phyloP scores from a whole-genome alignment of 2,113 vertebrate species.

The Lepus europaeus region DNA sequence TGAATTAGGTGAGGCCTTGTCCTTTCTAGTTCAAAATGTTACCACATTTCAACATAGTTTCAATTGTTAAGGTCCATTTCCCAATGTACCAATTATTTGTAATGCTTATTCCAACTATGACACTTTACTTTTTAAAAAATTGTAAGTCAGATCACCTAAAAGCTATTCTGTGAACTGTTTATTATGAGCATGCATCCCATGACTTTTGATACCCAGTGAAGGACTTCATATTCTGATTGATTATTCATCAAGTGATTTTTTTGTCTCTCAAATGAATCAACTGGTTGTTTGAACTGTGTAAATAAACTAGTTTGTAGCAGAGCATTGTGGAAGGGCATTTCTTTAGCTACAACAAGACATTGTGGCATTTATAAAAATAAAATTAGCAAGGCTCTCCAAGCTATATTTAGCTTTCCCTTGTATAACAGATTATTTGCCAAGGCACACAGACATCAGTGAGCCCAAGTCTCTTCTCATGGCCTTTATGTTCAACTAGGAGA shows the following conservation, averaged over 20 bases:
- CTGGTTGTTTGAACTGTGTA: neutral
- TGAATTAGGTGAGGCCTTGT: neutral
- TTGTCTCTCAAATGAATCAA: neutral
- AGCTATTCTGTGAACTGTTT: neutral
- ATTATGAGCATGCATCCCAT: neutral
- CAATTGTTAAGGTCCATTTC: constrained; percentile 5
- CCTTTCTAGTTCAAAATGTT: constrained; percentile 35
- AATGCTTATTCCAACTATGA: constrained; percentile 17
- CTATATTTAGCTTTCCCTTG: constrained; percentile 45
- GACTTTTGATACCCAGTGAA: neutral
- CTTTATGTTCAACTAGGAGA: constrained; percentile 1
- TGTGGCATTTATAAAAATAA: constrained; percentile 57
- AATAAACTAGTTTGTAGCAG: constrained; percentile 27
- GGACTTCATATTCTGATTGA: neutral
- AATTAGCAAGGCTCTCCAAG: constrained; percentile 9
- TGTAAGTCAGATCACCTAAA: neutral
- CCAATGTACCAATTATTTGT: constrained; percentile 5
- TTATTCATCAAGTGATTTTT: neutral
- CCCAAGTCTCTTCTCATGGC: neutral
- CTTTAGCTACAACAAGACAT: constrained; percentile 14
- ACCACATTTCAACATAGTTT: constrained; percentile 31
- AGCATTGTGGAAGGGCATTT: constrained; percentile 32
- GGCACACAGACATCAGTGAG: neutral
- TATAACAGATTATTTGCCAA: constrained; percentile 50
- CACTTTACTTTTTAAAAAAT: neutral